Conservation (phyloP, 1,140 invertebrate genomes). For the Eriosoma lanigerum region DNA sequence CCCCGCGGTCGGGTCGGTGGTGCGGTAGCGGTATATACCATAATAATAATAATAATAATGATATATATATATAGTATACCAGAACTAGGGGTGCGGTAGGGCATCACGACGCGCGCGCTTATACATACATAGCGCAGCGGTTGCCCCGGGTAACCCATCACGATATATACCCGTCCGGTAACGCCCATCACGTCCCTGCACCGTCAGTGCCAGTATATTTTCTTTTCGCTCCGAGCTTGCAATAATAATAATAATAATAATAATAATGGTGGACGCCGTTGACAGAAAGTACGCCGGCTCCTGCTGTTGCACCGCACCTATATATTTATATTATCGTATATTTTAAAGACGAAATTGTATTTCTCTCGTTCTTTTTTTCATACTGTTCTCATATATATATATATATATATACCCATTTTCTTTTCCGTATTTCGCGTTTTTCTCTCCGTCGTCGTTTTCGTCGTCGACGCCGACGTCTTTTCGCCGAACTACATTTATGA, state of each 20-base stretch:
- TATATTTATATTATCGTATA: slow-evolving; percentile 5
- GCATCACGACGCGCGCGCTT: too few species aligned
- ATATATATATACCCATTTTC: too few species aligned
- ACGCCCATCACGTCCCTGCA: not conserved
- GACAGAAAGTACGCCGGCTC: not conserved
- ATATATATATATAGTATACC: too few species aligned
- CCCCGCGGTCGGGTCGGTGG: not conserved
- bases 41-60: not conserved
- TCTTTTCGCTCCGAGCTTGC: slow-evolving; percentile 1
- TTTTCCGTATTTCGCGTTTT: slow-evolving; percentile 13
- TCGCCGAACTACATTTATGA: slow-evolving; percentile 10
- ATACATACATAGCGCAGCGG: not conserved
- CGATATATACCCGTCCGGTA: not conserved
- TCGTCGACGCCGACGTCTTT: too few species aligned
- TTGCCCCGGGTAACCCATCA: not conserved
- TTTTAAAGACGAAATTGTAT: slow-evolving; percentile 40
- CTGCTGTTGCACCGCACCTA: not conserved
- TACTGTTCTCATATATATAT: not conserved
- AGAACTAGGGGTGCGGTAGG: too few species aligned
- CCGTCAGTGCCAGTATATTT: too few species aligned
- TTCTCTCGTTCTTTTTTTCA: slow-evolving; percentile 24
- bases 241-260: slow-evolving; percentile 30
- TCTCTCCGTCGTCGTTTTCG: not conserved
- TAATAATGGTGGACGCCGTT: slow-evolving; percentile 20
- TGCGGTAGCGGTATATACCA: not conserved